These are phyloP conservation scores for Drosophila niveifrons DNA, from an alignment of 2,888 invertebrate genomes.

Conservation along the genomic window DNA sequence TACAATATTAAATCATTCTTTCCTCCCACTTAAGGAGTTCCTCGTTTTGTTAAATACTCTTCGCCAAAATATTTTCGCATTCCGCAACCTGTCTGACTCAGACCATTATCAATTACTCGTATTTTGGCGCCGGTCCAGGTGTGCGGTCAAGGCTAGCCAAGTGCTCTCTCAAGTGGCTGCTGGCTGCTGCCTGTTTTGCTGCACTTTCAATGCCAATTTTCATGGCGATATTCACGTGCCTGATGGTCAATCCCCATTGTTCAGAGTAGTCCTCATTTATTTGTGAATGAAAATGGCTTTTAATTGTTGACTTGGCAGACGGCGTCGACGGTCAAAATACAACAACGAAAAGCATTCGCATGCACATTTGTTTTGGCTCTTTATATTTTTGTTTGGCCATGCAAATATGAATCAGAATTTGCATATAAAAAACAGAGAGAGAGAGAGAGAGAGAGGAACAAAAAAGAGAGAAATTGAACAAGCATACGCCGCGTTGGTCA, in stretches of 20 bases:
- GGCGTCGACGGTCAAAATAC: slow-evolving; percentile 13
- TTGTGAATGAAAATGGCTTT: slow-evolving; percentile 74
- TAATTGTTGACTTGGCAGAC: slow-evolving; percentile 66
- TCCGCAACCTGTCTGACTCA: slow-evolving; percentile 2
- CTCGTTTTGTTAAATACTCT: background rate
- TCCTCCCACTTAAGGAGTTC: background rate
- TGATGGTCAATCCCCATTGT: slow-evolving; percentile 29
- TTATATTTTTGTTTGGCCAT: slow-evolving; percentile 40
- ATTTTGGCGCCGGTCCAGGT: slow-evolving; percentile 48
- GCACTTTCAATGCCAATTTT: slow-evolving; percentile 19
- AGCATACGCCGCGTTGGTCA: slow-evolving; percentile 60
- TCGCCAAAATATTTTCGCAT: background rate
- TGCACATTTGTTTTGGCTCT: slow-evolving; percentile 55
- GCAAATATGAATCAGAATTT: slow-evolving; percentile 45
- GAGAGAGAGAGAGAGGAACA: background rate
- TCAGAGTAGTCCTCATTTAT: slow-evolving; percentile 37
- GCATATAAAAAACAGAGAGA: slow-evolving; percentile 1
- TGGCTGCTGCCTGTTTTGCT: slow-evolving; percentile 10
- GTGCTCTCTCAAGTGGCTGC: slow-evolving; percentile 9
- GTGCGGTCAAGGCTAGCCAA: slow-evolving; percentile 45
- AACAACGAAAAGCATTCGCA: slow-evolving; percentile 48
- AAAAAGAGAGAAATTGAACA: slow-evolving; percentile 14
- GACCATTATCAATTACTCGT: slow-evolving; percentile 7
- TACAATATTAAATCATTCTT: background rate
- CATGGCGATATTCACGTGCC: slow-evolving; percentile 40